Conservation (phyloP, 2,113 vertebrate species). For the Gymnarchus niloticus region DNA sequence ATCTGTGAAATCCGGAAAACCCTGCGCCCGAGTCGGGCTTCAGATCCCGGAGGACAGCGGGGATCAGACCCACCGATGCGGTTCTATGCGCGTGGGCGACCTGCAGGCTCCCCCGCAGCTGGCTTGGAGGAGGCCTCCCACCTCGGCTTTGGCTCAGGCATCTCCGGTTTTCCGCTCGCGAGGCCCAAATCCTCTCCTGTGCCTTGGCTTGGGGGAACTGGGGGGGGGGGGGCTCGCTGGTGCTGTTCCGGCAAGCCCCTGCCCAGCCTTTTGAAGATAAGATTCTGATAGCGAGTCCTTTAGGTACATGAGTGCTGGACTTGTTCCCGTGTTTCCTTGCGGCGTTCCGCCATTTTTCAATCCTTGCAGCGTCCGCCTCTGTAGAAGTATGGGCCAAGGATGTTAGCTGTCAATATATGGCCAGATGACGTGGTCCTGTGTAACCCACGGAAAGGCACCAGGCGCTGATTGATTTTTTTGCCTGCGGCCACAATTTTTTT, state of each 20-base stretch:
- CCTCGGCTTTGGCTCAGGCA: slow-evolving; percentile 62
- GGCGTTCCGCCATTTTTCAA: background rate
- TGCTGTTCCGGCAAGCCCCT: slow-evolving; percentile 57
- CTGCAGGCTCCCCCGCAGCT: slow-evolving; percentile 61
- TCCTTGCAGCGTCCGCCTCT: background rate
- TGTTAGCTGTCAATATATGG: no score
- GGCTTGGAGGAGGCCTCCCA: slow-evolving; percentile 63
- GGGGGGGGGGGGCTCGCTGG: slow-evolving; percentile 42
- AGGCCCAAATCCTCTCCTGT: slow-evolving; percentile 56
- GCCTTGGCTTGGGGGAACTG: slow-evolving; percentile 21
- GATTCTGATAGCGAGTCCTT: slow-evolving; percentile 67
- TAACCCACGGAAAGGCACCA: background rate
- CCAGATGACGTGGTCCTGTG: background rate
- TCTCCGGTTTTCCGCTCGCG: slow-evolving; percentile 57
- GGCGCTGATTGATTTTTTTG: background rate
- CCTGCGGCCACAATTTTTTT: background rate
- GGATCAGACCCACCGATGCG: slow-evolving; percentile 60
- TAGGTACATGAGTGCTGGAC: slow-evolving; percentile 58
- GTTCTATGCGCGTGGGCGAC: slow-evolving; percentile 51
- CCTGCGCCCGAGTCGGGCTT: slow-evolving; percentile 72
- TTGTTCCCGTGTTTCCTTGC: slow-evolving; percentile 40
- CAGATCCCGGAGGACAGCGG: slow-evolving; percentile 56
- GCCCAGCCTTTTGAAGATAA: slow-evolving; percentile 71
- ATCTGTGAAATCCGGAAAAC: slow-evolving; percentile 73
- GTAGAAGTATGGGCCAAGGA: background rate